Percentiles rank a stretch among this genome's conserved stretches.
Evolutionary conservation across 2,888 invertebrate species (phyloP).

Genomic region (Brachypterus glaber): DNA sequence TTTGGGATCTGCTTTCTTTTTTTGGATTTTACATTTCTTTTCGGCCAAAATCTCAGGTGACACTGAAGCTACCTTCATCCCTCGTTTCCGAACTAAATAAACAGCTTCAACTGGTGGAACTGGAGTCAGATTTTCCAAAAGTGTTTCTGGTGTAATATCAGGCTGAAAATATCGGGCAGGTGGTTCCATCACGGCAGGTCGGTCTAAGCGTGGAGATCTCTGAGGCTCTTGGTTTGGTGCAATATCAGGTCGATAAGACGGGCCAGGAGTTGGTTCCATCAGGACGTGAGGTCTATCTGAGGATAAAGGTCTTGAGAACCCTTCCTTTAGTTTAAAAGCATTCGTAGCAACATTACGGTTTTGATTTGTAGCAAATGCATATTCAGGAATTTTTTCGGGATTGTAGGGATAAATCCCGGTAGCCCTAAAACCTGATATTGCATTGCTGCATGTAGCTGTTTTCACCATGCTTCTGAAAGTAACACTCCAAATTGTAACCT

Average conservation of each 20-base stretch:
- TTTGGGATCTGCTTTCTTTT: no score
- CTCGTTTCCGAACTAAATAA: conserved; percentile 3
- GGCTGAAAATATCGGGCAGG: no score
- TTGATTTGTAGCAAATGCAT: conserved; percentile 2
- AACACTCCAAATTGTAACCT: no score
- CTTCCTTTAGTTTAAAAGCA: conserved; percentile 1
- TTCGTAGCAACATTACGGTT: conserved; percentile 1
- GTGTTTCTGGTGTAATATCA: conserved; percentile 8
- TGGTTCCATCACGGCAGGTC: no score
- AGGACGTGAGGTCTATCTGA: conserved; percentile 5
- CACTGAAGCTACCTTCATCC: conserved; percentile 5
- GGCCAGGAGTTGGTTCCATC: conserved; percentile 1
- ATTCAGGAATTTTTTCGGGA: conserved; percentile 7
- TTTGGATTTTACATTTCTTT: no score
- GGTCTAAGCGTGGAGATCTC: no score
- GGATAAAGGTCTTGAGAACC: conserved; percentile 1
- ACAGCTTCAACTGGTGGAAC: conserved; percentile 3
- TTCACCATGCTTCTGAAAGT: no score
- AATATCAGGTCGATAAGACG: no score
- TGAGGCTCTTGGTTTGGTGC: no score
- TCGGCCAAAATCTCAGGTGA: conserved; percentile 4
- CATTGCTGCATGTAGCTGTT: neutral
- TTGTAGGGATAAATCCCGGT: no score
- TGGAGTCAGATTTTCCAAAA: no score
- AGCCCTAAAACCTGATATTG: no score